Percentiles rank a stretch among this genome's conserved stretches.
phyloP scores from a whole-genome alignment of 2,797 vertebrate species.

The Anguilla obscura region DNA sequence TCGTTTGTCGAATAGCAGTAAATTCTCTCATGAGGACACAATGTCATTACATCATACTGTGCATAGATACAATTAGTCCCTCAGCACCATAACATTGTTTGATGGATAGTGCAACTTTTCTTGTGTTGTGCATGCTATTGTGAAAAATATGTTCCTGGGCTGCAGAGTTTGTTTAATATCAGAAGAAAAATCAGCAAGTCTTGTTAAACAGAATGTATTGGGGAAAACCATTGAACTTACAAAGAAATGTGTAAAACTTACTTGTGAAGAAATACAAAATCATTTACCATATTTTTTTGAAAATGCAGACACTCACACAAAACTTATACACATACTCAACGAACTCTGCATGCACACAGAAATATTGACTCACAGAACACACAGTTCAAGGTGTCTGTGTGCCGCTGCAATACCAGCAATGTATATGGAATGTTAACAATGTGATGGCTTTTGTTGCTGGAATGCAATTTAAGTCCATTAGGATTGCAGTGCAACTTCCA shows the following conservation, averaged over 20 bases:
- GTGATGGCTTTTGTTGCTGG: too few species aligned
- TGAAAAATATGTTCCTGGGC: not conserved
- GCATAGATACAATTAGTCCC: not conserved
- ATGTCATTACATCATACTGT: not conserved
- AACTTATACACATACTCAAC: not conserved
- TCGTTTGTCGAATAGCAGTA: not conserved
- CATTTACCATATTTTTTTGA: too few species aligned
- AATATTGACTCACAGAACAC: slow-evolving; percentile 9
- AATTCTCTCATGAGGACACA: not conserved
- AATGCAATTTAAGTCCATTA: too few species aligned
- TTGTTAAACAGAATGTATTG: too few species aligned
- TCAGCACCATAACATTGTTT: not conserved
- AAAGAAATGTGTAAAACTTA: too few species aligned
- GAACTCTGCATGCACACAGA: not conserved
- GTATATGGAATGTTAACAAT: too few species aligned
- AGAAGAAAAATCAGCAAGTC: not conserved
- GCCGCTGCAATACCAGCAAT: too few species aligned
- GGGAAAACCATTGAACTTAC: not conserved
- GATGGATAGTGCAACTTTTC: not conserved
- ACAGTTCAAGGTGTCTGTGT: too few species aligned
- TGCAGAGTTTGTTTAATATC: too few species aligned
- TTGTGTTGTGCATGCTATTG: not conserved
- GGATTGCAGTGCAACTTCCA: too few species aligned
- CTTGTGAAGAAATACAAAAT: not conserved
- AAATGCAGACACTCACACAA: not conserved